A percentile compares a stretch with the other conserved stretches of the same genome.
Conservation (phyloP, 64 coral and sea anemone species). For the Hydrozoanthus tunicans region DNA sequence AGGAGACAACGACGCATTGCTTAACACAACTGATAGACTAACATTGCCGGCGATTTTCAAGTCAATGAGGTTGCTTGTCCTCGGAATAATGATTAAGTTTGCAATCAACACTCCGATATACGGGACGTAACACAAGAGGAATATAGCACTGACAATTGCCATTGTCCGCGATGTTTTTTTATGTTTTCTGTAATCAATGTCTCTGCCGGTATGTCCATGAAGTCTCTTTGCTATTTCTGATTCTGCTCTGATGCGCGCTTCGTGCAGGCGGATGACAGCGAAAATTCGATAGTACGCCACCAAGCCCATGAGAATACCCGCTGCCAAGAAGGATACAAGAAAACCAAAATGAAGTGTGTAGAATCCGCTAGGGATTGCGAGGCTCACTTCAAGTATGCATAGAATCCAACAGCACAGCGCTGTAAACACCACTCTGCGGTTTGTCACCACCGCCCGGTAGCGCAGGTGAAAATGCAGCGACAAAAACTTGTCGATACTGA, state of each 20-base stretch:
- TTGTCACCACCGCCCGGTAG: slow-evolving; percentile 61
- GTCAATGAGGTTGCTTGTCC: slow-evolving; percentile 15
- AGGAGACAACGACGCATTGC: slow-evolving; percentile 36
- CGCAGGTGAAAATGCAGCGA: slow-evolving; percentile 48
- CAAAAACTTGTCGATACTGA: slow-evolving; percentile 60
- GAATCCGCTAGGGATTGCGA: slow-evolving; percentile 16
- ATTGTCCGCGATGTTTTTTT: slow-evolving; percentile 49
- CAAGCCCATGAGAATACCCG: slow-evolving; percentile 28
- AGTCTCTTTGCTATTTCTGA: slow-evolving; percentile 4
- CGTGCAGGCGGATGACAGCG: slow-evolving; percentile 28
- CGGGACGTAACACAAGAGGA: slow-evolving; percentile 39
- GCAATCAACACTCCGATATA: slow-evolving; percentile 33
- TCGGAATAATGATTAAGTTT: slow-evolving; percentile 40
- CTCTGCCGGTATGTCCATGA: neutral
- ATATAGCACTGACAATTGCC: slow-evolving; percentile 44
- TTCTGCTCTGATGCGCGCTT: neutral
- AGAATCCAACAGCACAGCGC: slow-evolving; percentile 32
- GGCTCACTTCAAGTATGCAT: neutral
- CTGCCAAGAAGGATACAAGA: slow-evolving; percentile 17
- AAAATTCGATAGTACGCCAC: slow-evolving; percentile 28
- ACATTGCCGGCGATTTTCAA: slow-evolving; percentile 49
- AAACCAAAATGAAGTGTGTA: slow-evolving; percentile 43
- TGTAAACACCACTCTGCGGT: slow-evolving; percentile 11
- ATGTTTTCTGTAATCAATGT: slow-evolving; percentile 22
- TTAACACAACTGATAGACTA: slow-evolving; percentile 32